phyloP scores from a whole-genome alignment of 2,113 vertebrate species.

The Podarcis muralis region DNA sequence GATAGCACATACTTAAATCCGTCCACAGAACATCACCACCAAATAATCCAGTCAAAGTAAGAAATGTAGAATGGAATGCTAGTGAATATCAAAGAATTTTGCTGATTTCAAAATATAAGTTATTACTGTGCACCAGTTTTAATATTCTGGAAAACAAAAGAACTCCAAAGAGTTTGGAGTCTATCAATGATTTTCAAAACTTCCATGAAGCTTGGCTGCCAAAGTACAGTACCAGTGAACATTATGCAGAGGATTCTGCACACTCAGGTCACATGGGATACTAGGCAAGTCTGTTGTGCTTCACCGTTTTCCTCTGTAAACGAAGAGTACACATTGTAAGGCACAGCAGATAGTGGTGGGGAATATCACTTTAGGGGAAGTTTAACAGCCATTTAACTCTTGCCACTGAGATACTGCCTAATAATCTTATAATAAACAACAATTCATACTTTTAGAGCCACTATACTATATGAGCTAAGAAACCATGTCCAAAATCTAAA shows the following conservation, averaged over 20 bases:
- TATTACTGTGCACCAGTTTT: background rate
- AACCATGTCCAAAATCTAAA: background rate
- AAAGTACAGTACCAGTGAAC: background rate
- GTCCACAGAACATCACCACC: background rate
- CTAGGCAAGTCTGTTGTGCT: background rate
- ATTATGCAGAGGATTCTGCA: too few relatives aligned
- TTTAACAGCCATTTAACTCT: background rate
- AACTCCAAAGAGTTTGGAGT: background rate
- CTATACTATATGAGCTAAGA: background rate
- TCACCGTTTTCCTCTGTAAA: too few relatives aligned
- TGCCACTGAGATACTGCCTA: background rate
- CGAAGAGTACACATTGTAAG: too few relatives aligned
- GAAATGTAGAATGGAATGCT: background rate
- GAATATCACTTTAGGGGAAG: background rate
- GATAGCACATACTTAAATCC: background rate
- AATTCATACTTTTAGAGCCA: background rate
- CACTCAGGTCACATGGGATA: background rate
- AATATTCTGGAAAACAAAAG: background rate
- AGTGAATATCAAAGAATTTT: background rate
- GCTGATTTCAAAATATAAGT: background rate
- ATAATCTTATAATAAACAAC: background rate
- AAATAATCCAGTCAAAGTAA: background rate
- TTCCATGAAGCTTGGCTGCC: background rate
- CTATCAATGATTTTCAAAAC: background rate
- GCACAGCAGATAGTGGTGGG: too few relatives aligned